Conservation (phyloP, 2,888 invertebrate genomes). For the Caenorhabditis sp. region DNA sequence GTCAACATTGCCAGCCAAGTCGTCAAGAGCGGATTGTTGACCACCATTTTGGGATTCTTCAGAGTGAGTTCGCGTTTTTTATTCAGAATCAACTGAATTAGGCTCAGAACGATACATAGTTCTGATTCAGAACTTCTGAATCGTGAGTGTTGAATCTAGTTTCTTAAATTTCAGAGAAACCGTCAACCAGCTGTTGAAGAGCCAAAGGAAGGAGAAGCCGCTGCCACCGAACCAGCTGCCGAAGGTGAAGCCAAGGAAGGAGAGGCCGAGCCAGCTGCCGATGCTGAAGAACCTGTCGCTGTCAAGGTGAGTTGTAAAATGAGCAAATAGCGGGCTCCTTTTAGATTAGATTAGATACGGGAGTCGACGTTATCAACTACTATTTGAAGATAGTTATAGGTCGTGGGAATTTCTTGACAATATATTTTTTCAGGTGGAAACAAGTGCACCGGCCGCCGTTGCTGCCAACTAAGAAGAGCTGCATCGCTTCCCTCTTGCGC, state of each 20-base stretch:
- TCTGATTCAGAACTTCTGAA: too few relatives aligned
- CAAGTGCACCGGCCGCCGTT: neutral
- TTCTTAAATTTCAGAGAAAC: conserved; percentile 1
- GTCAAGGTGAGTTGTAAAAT: neutral
- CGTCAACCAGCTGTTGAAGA: conserved; percentile 8
- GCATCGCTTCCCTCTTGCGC: neutral
- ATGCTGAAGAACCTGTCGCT: neutral
- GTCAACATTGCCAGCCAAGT: conserved; percentile 51
- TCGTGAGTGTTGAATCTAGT: too few relatives aligned
- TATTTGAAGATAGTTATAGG: too few relatives aligned
- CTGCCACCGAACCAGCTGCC: neutral
- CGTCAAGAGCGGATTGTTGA: conserved; percentile 57
- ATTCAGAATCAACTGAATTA: neutral
- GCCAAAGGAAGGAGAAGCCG: conserved; percentile 8
- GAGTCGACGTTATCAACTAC: too few relatives aligned
- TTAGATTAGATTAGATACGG: too few relatives aligned
- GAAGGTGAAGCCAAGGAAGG: conserved; percentile 1
- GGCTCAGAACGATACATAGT: too few relatives aligned
- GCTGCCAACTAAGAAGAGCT: neutral
- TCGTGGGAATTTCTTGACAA: too few relatives aligned
- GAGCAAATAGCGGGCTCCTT: too few relatives aligned
- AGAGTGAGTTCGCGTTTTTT: conserved; percentile 33
- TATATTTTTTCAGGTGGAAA: neutral
- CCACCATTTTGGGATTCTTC: conserved; percentile 64
- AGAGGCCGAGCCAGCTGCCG: neutral